Base-by-base conservation (phyloP, 2,797 vertebrate species). In the Phrynocephalus guinanensis region DNA sequence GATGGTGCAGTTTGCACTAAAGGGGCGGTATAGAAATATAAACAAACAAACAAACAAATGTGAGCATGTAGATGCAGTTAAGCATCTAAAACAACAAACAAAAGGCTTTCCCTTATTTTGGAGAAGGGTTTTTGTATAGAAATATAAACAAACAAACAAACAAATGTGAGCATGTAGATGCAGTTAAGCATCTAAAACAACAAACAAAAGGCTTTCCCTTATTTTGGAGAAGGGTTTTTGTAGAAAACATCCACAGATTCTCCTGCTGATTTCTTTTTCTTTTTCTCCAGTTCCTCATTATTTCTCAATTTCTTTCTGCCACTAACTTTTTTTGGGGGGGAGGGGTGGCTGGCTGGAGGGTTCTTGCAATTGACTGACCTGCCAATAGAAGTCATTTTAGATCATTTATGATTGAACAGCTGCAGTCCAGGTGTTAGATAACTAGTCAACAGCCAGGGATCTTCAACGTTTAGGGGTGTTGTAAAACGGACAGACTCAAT, bases 321-420 rank as follows among this genome's bases (percentile, higher is more conserved):
- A 73, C 52, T 26, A 15, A 38, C 11, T 71, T 50, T 63, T 44
- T 44, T 79, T 26, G 67, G 26, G 73, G 73, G 18, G 66, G 66
- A 26, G 15, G 71, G 70, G 5, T 4, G 38, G 38, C 38, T 44
- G 38, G 38, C 38, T 44, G 38, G 38, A 1, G 38, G 38, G 3
- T 90, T 90, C 30, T n/a, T 80, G n/a, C 77, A 78, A 67, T 18
- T 63, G 79, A 3, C 24, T 84, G 72, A 79, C 66, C 52, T 90
- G 56, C 63, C 88, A 87, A 83, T 80, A 87, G 75, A n/a, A 86
- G 9, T 33, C 86, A 44, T 88, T 91, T 85, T 77, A 82, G 67
- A 60, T 68, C 88, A 7, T 86, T 93, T 82, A 81, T 75, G 84
- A 28, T 5, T 79, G 75, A 79, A 89, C 60, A 79, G 5, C 1